phyloP scores from a whole-genome alignment of 2,888 invertebrate genomes.

The Abrostola tripartita region DNA sequence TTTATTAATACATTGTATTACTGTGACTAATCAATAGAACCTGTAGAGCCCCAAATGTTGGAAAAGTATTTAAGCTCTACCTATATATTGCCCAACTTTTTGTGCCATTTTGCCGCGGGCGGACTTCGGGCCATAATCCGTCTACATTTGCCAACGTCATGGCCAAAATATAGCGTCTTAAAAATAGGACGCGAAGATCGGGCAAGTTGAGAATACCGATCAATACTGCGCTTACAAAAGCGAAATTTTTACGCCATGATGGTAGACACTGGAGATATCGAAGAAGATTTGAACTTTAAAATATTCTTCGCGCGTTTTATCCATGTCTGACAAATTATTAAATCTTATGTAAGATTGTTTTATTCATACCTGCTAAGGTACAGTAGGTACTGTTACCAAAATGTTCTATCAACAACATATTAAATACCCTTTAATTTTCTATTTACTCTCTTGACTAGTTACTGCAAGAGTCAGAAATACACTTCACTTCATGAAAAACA shows the following conservation, averaged over 20 bases:
- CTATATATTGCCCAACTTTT: conserved; percentile 3
- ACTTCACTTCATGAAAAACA: too few relatives aligned
- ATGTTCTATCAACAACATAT: too few relatives aligned
- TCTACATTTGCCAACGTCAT: conserved; percentile 30
- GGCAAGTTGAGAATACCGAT: conserved; percentile 28
- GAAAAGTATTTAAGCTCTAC: not conserved
- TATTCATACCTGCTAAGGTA: too few relatives aligned
- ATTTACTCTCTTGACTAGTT: too few relatives aligned
- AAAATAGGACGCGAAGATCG: conserved; percentile 27
- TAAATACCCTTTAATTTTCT: too few relatives aligned
- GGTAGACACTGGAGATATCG: not conserved
- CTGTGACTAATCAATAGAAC: conserved; percentile 25
- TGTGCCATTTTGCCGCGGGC: conserved; percentile 9
- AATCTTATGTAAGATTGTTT: too few relatives aligned
- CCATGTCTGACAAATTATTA: not conserved
- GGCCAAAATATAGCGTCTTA: conserved; percentile 14
- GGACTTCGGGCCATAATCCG: conserved; percentile 23
- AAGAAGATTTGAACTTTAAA: not conserved
- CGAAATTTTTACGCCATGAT: not conserved
- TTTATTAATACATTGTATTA: conserved; percentile 22
- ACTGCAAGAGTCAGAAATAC: too few relatives aligned
- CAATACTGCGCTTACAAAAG: conserved; percentile 1
- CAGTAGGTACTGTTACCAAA: too few relatives aligned
- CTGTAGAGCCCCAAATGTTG: conserved; percentile 1
- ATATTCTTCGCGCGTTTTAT: not conserved